These are phyloP conservation scores for Cyaniris semiargus DNA, from an alignment of 2,888 invertebrate genomes.

Conservation along the genomic window DNA sequence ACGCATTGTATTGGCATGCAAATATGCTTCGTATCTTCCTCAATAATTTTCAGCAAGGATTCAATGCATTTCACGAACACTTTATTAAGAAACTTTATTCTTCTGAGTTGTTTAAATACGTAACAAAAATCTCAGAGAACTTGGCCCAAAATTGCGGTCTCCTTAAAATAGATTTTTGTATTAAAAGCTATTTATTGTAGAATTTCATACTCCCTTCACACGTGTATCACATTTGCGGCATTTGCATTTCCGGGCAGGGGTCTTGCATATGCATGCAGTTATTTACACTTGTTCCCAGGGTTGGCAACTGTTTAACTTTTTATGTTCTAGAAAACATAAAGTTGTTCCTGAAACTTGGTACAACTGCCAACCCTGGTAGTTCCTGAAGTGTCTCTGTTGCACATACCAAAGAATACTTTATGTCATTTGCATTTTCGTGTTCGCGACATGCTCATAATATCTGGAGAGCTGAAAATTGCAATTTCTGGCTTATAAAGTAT, in stretches of 20 bases:
- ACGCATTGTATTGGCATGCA: background rate
- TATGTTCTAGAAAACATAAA: background rate
- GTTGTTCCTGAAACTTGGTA: background rate
- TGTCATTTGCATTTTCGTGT: background rate
- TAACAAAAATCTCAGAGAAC: background rate
- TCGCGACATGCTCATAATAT: background rate
- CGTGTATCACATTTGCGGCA: conserved; percentile 57
- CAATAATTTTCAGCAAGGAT: background rate
- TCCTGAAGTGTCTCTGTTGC: conserved; percentile 4
- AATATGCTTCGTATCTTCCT: background rate
- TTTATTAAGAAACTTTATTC: background rate
- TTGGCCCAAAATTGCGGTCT: background rate
- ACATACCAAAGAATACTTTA: conserved; percentile 9
- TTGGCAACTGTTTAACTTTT: background rate
- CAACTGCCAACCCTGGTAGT: background rate
- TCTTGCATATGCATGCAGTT: conserved; percentile 22
- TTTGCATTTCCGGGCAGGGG: conserved; percentile 52
- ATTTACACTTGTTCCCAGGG: conserved; percentile 18
- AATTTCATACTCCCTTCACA: conserved; percentile 40
- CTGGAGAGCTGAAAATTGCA: conserved; percentile 5
- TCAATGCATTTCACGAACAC: background rate
- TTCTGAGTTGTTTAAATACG: background rate
- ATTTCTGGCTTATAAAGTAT: background rate
- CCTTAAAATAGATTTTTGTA: background rate
- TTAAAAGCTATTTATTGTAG: conserved; percentile 11